Base-by-base conservation (phyloP, 2,113 vertebrate genomes). In the Notiomystis cincta region DNA sequence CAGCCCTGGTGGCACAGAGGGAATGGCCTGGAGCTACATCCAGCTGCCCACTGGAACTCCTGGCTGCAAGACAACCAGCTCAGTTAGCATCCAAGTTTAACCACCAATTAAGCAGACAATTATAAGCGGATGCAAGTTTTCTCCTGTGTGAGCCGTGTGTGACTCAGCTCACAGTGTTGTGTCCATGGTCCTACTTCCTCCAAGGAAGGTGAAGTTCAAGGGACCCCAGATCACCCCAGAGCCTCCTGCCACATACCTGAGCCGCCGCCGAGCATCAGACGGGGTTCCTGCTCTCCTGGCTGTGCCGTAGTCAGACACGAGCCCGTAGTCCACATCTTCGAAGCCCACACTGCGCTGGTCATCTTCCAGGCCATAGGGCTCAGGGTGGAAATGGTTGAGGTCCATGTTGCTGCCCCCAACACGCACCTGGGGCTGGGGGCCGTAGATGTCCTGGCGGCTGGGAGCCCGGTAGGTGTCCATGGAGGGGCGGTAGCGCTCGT, bases 331-430 rank as follows among this genome's bases (percentile, higher is more conserved):
- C 10, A 98, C 97, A 3, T 99, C 99, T 12, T 99, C 99, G 0
- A 98, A 99, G 79, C 99, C 99, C 94, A 99, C 78, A n/a, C 99
- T 99, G 89, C 99, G 98, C 94, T 99, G 99, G 95, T 99, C 99
- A 3, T 99, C 99, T 94, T 99, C 99, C 61, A 99, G 95, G 61
- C 99, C 99, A 0, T 99, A 99, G 0, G 99, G 98, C 67, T 99
- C 99, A 0, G 99, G 97, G 53, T 99, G 98, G 95, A 99, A 99
- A 47, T 99, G 98, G 48, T 98, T 98, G 33, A 99, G 98, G 98
- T 99, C 99, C 98, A 99, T 91, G 10, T 98, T 98, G 95, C 99
- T 99, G 80, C 99, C 99, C 64, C 99, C 99, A 11, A 99, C 98
- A 4, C 99, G 99, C 57, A 99, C 99, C 96, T 99, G 98, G 11